Percentiles rank a stretch among this genome's conserved stretches.
phyloP scores from a whole-genome alignment of 2,797 vertebrate species.

The Phrynocephalus vlangalii region DNA sequence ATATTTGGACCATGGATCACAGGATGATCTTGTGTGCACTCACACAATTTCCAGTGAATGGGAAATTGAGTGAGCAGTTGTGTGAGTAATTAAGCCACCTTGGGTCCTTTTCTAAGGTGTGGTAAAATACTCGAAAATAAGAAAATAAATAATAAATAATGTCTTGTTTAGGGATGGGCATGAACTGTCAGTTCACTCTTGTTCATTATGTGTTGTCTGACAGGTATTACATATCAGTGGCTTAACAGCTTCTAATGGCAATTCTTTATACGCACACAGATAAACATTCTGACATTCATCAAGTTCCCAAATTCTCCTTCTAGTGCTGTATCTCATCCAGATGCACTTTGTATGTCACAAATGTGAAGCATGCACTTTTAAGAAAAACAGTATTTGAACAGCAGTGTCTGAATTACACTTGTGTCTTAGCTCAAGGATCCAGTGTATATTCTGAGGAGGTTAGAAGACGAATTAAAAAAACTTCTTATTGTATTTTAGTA shows the following conservation, averaged over 20 bases:
- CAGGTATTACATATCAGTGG: conserved; percentile 13
- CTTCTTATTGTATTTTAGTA: no score
- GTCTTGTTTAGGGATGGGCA: neutral
- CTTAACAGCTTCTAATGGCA: neutral
- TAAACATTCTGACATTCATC: conserved; percentile 13
- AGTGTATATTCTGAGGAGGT: neutral
- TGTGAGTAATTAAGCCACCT: no score
- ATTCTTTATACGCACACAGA: conserved; percentile 13
- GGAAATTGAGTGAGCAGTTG: no score
- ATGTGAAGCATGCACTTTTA: neutral
- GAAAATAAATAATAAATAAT: no score
- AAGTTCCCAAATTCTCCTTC: neutral
- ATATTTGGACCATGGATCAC: neutral
- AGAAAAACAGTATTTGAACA: neutral
- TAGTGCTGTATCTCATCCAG: neutral
- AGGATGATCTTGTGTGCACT: neutral
- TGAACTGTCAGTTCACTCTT: no score
- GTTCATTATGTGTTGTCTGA: conserved; percentile 5
- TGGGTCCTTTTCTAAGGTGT: no score
- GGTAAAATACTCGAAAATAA: no score
- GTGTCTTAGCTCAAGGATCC: no score
- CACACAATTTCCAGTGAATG: neutral
- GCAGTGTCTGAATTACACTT: neutral
- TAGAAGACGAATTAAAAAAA: neutral
- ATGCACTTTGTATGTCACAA: neutral